These are phyloP conservation scores for Dioctria linearis DNA, from an alignment of 2,888 invertebrate genomes.

Conservation along the genomic window DNA sequence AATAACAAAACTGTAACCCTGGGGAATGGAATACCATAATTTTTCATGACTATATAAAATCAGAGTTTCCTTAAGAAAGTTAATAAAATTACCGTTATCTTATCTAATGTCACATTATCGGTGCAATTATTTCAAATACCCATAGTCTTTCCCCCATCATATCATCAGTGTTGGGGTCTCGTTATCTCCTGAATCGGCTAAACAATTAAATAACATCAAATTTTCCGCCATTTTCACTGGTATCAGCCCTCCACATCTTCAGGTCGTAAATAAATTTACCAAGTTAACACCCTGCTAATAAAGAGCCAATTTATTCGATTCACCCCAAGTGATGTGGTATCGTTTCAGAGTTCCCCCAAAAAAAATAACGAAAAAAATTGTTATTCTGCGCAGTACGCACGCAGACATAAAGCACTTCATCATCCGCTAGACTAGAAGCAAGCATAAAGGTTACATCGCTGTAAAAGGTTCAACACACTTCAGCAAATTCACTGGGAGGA, in stretches of 20 bases:
- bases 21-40: no score
- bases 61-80: no score
- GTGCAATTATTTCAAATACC: constrained; percentile 32
- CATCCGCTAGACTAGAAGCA: constrained; percentile 28
- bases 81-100: constrained; percentile 8
- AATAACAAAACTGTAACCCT: no score
- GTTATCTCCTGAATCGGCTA: constrained; percentile 39
- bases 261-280: constrained; percentile 58
- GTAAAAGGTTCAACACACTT: constrained; percentile 16
- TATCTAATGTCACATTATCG: constrained; percentile 18
- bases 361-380: constrained; percentile 21
- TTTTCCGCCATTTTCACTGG: constrained; percentile 56
- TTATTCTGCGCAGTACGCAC: constrained; percentile 56
- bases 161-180: background rate
- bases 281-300: constrained; percentile 59
- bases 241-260: constrained; percentile 52
- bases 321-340: constrained; percentile 55
- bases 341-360: constrained; percentile 43
- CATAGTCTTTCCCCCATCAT: background rate
- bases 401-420: constrained; percentile 50
- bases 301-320: constrained; percentile 59
- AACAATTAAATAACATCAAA: constrained; percentile 53
- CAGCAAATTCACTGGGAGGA: background rate
- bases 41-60: no score
- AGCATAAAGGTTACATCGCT: constrained; percentile 6